Evolutionary conservation across 2,797 vertebrate genomes (phyloP), one percentile per base, ranked within the genome.

Genomic region (Peromyscus aztecus): DNA sequence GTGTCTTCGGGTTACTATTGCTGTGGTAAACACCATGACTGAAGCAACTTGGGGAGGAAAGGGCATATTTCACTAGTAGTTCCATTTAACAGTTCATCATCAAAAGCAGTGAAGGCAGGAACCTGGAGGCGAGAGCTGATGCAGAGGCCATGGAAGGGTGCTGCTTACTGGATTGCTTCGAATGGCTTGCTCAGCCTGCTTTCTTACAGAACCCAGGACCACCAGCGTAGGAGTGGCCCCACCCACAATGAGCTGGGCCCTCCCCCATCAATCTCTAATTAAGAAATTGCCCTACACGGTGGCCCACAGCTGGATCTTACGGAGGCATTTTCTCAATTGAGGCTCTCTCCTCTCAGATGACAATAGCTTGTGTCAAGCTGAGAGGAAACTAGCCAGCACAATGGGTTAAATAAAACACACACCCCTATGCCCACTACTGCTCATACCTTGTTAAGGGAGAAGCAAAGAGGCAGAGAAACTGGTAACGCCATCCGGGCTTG

Each of bases 401-500:
- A 7, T 40, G 24, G 16, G 12, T 61, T 71, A 40, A 23, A 52
- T 52, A 52, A 52, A 49, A 67, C 31, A 34, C 27, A 63, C 61
- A 29, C 24, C 29, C 61, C 55, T 65, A 2, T 59, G 83, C 24
- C 19, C n/a, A 71, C 67, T 6, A 4, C 55, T 49, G 73, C 75
- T 31, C 37, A 75, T 2, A 67, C 34, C 59, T 61, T n/a, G 46
- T 90, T 29, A 78, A 81, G 84, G 90, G 0, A 80, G 46, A 81
- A 37, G 69, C n/a, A 76, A 4, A 90, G 85, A 63, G 34, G 82
- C 94, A 80, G 0, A 71, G n/a, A 40, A 52, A 6, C 34, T 76
- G 69, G 90, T 55, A 52, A 95, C 43, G 77, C 76, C 94, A 96
- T 12, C 88, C 85, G 76, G 87, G 94, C 69, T 37, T 61, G 12